Percentiles rank a stretch among this genome's conserved stretches.
Evolutionary conservation across 2,113 vertebrate genomes (phyloP).

Genomic region (Lepus timidus): DNA sequence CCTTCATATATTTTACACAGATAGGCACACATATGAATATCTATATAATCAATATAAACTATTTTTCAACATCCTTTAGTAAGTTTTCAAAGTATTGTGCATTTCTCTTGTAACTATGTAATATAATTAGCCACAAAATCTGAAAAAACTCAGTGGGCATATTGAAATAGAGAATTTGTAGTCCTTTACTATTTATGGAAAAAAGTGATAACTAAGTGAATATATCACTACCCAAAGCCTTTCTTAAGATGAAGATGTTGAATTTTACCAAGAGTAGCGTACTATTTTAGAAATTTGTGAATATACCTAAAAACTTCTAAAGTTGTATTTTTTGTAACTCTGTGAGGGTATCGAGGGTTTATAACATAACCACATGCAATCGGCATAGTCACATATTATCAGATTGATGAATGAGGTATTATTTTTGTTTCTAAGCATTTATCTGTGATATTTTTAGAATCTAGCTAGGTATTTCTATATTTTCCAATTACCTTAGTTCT

Average conservation of each 20-base stretch:
- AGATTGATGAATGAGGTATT: neutral
- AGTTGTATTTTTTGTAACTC: neutral
- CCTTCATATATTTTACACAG: neutral
- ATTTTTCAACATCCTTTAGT: neutral
- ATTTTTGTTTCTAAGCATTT: slow-evolving; percentile 27
- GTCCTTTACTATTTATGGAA: neutral
- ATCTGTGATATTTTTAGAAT: slow-evolving; percentile 11
- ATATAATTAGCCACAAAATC: neutral
- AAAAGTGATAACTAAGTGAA: neutral
- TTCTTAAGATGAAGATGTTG: neutral
- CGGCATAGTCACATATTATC: neutral
- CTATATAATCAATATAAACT: neutral
- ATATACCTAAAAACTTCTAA: neutral
- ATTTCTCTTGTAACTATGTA: neutral
- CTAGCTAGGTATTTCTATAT: neutral
- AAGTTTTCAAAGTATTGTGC: neutral
- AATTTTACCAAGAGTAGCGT: slow-evolving; percentile 3
- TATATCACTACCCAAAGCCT: neutral
- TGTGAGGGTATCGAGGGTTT: neutral
- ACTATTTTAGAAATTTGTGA: slow-evolving; percentile 6
- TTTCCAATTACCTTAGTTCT: neutral
- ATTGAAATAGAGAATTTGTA: neutral
- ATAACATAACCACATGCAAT: neutral
- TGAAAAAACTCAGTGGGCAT: neutral
- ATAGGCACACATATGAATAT: neutral